Conservation (phyloP, 2,888 invertebrate species). For the Leucoptera coffeella region DNA sequence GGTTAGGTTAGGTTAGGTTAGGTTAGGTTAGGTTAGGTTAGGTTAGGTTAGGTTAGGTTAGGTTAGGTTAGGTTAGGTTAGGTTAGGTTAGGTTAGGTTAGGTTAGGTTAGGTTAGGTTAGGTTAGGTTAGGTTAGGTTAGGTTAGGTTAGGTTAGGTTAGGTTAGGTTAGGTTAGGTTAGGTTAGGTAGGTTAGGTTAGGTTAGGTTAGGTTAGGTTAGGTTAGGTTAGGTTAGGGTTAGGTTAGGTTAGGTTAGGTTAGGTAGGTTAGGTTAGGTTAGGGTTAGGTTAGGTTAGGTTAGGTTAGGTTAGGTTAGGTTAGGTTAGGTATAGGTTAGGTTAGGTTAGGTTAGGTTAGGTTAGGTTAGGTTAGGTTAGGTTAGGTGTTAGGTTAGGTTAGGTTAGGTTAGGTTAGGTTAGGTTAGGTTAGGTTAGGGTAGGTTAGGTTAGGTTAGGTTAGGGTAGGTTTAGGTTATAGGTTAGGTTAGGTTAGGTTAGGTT, state of each 20-base stretch:
- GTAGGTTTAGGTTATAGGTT: too few species aligned
- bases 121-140: slow-evolving; percentile 6
- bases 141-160: slow-evolving; percentile 7
- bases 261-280: too few species aligned
- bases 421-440: slow-evolving; percentile 54
- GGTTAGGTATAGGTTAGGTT: too few species aligned
- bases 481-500: too few species aligned
- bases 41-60: slow-evolving; percentile 7
- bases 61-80: slow-evolving; percentile 7
- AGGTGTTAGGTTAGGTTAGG: slow-evolving; percentile 14
- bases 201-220: slow-evolving; percentile 10
- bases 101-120: slow-evolving; percentile 10
- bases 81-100: slow-evolving; percentile 10
- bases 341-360: slow-evolving; percentile 10
- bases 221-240: slow-evolving; percentile 8
- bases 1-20: slow-evolving; percentile 11
- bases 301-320: slow-evolving; percentile 9
- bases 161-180: slow-evolving; percentile 9
- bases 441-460: too few species aligned
- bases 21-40: slow-evolving; percentile 6
- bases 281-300: too few species aligned
- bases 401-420: slow-evolving; percentile 7
- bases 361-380: slow-evolving; percentile 9
- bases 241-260: slow-evolving; percentile 3
- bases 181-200: too few species aligned